These are phyloP conservation scores for Netelia fuscicornis DNA, from an alignment of 2,888 invertebrate species.

Conservation along the genomic window DNA sequence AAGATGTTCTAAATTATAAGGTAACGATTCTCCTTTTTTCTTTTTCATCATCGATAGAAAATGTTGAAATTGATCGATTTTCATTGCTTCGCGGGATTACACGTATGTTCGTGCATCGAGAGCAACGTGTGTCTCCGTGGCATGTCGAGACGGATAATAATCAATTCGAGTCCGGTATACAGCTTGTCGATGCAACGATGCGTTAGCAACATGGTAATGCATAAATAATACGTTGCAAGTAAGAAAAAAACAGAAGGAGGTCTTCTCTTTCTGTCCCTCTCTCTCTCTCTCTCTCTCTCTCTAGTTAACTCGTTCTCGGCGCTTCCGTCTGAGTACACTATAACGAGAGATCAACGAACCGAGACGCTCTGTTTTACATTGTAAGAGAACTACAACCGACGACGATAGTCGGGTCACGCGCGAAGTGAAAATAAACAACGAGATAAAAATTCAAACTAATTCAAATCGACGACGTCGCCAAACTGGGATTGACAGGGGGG, in stretches of 20 bases:
- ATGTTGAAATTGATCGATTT: conserved; percentile 15
- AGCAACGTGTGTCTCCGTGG: background rate
- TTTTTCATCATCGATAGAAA: background rate
- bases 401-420: conserved; percentile 31
- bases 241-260: conserved; percentile 44
- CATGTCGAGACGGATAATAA: conserved; percentile 15
- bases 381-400: conserved; percentile 18
- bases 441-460: conserved; percentile 20
- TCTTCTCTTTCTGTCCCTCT: background rate
- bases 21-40: background rate
- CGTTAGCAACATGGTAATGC: conserved; percentile 43
- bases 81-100: background rate
- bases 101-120: background rate
- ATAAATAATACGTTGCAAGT: conserved; percentile 41
- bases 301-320: conserved; percentile 9
- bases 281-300: conserved; percentile 8
- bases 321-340: conserved; percentile 56
- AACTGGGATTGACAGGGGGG: too few relatives aligned
- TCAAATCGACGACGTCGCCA: background rate
- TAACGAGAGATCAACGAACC: conserved; percentile 64
- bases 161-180: conserved; percentile 46
- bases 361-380: conserved; percentile 41
- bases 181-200: conserved; percentile 50
- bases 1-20: conserved; percentile 34
- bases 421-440: conserved; percentile 25